Conservation (phyloP, 2,888 invertebrate genomes). For the Hemicrepidius hirtus region DNA sequence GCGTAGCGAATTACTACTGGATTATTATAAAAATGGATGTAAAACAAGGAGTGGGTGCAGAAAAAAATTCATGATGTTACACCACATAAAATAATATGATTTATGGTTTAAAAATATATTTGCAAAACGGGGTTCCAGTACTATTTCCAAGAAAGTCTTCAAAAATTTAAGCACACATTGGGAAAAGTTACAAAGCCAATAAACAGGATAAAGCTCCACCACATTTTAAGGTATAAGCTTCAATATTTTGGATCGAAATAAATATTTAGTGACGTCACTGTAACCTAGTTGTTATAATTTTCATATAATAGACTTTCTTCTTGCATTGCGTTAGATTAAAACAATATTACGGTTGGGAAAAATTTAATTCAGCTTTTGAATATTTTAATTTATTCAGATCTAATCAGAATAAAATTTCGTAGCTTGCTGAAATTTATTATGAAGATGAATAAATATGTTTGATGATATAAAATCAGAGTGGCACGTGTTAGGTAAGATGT, state of each 20-base stretch:
- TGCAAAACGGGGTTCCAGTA: too few relatives aligned
- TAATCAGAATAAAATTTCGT: not conserved
- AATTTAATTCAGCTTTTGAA: not conserved
- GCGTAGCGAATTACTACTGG: constrained; percentile 11
- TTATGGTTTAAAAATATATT: too few relatives aligned
- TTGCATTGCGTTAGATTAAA: not conserved
- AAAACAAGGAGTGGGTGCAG: not conserved
- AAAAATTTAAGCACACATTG: too few relatives aligned
- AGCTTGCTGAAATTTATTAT: constrained; percentile 2
- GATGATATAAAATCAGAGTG: too few relatives aligned
- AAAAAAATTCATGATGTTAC: not conserved
- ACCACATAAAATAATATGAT: not conserved
- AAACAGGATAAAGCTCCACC: too few relatives aligned
- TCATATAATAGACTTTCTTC: constrained; percentile 19
- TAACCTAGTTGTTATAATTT: not conserved
- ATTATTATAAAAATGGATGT: constrained; percentile 6
- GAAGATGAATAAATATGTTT: too few relatives aligned
- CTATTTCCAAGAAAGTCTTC: too few relatives aligned
- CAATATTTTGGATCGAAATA: too few relatives aligned
- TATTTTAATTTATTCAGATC: constrained; percentile 7
- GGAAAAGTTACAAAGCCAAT: too few relatives aligned
- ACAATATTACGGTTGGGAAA: constrained; percentile 11
- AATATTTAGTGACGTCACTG: too few relatives aligned
- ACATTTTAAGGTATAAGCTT: too few relatives aligned
- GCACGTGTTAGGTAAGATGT: not conserved